Conservation (phyloP, 2,888 invertebrate species). For the Campoplex capitator region DNA sequence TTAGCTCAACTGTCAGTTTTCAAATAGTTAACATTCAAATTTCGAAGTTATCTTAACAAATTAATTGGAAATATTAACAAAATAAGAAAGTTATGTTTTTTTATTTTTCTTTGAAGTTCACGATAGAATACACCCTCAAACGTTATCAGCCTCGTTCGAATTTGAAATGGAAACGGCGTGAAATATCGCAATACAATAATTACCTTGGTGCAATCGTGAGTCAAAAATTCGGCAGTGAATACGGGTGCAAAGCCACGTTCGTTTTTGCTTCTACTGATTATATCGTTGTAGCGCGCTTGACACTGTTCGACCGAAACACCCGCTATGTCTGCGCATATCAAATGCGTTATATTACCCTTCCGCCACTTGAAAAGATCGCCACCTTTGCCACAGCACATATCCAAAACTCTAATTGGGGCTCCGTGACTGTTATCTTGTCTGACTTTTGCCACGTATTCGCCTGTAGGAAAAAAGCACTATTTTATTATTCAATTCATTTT, state of each 20-base stretch:
- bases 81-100: not conserved
- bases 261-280: constrained; percentile 85
- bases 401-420: constrained; percentile 91
- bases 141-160: not conserved
- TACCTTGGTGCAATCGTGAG: constrained; percentile 96
- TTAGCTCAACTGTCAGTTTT: not conserved
- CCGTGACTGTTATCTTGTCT: constrained; percentile 88
- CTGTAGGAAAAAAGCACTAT: constrained; percentile 73
- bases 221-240: constrained; percentile 95
- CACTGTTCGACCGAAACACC: constrained; percentile 96
- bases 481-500: not conserved
- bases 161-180: not conserved
- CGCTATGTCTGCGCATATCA: constrained; percentile 97
- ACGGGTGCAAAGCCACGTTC: constrained; percentile 80
- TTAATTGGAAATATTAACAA: not conserved
- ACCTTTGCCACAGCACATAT: constrained; percentile 99
- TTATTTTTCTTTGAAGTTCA: not conserved
- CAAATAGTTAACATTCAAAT: too few relatives aligned
- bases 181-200: not conserved
- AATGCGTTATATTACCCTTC: constrained; percentile 91
- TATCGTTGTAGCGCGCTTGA: constrained; percentile 92
- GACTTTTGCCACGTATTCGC: constrained; percentile 88
- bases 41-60: not conserved
- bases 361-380: constrained; percentile 99
- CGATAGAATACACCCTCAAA: not conserved